A percentile compares a stretch with the other conserved stretches of the same genome.
Conservation (phyloP, 2,113 vertebrate species). For the Mesocricetus auratus region DNA sequence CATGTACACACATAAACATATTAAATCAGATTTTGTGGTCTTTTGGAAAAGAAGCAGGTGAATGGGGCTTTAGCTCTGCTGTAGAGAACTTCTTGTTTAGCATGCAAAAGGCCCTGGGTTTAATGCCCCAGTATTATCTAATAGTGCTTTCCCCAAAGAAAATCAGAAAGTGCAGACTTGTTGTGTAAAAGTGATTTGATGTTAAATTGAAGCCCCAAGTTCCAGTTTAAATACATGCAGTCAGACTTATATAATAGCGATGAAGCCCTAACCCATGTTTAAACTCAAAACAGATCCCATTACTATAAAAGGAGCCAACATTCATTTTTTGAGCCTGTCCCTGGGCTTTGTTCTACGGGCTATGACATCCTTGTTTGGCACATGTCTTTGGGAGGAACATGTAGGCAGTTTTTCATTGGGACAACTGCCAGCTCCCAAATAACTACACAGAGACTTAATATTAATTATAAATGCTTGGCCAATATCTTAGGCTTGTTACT, state of each 20-base stretch:
- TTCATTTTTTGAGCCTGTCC: rapidly evolving
- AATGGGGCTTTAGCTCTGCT: too few relatives aligned
- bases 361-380: rapidly evolving
- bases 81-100: background rate
- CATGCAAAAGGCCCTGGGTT: background rate
- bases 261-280: background rate
- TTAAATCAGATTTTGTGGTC: background rate
- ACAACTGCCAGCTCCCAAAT: too few relatives aligned
- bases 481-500: too few relatives aligned
- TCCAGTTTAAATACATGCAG: background rate
- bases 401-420: too few relatives aligned
- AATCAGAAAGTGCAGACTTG: background rate
- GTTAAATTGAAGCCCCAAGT: background rate
- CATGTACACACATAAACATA: background rate
- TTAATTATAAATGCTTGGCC: too few relatives aligned
- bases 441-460: too few relatives aligned
- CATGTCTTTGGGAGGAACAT: background rate
- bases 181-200: background rate
- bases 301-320: rapidly evolving
- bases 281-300: too few relatives aligned
- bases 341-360: background rate
- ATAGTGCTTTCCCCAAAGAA: background rate
- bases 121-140: background rate
- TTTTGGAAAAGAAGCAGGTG: background rate
- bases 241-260: background rate